phyloP scores from a whole-genome alignment of 2,888 invertebrate genomes.

The Trachelus stipa region DNA sequence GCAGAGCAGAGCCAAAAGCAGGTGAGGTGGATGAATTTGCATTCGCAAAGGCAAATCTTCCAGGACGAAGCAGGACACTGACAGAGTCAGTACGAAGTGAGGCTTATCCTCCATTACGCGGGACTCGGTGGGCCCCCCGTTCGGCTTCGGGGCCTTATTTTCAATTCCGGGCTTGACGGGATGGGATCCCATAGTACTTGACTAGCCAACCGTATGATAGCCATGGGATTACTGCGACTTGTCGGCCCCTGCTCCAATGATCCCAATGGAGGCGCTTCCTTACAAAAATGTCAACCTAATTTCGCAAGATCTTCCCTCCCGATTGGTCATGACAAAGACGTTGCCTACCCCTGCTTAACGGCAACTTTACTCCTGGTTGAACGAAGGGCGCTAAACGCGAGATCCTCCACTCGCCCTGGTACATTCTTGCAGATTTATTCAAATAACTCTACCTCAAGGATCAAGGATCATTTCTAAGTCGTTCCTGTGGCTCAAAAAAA shows the following conservation, averaged over 20 bases:
- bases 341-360: slow-evolving; percentile 15
- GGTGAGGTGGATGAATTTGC: background rate
- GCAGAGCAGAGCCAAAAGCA: background rate
- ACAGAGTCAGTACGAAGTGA: slow-evolving; percentile 51
- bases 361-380: slow-evolving; percentile 11
- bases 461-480: background rate
- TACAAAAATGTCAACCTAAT: slow-evolving; percentile 61
- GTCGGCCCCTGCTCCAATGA: slow-evolving; percentile 44
- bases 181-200: slow-evolving; percentile 42
- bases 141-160: slow-evolving; percentile 45
- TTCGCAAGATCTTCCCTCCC: slow-evolving; percentile 52
- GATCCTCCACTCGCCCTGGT: background rate
- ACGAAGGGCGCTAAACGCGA: slow-evolving; percentile 16
- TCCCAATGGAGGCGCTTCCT: slow-evolving; percentile 41
- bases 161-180: slow-evolving; percentile 45
- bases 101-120: slow-evolving; percentile 64
- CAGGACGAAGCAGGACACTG: background rate
- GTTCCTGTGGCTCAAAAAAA: background rate
- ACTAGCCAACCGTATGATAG: slow-evolving; percentile 59
- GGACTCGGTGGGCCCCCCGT: slow-evolving; percentile 38
- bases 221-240: slow-evolving; percentile 57
- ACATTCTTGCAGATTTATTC: background rate
- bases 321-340: slow-evolving; percentile 34
- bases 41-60: background rate
- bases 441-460: background rate